Evolutionary conservation across 2,888 invertebrate genomes (phyloP), one percentile per base, ranked within the genome.

Genomic region (Alitta virens): DNA sequence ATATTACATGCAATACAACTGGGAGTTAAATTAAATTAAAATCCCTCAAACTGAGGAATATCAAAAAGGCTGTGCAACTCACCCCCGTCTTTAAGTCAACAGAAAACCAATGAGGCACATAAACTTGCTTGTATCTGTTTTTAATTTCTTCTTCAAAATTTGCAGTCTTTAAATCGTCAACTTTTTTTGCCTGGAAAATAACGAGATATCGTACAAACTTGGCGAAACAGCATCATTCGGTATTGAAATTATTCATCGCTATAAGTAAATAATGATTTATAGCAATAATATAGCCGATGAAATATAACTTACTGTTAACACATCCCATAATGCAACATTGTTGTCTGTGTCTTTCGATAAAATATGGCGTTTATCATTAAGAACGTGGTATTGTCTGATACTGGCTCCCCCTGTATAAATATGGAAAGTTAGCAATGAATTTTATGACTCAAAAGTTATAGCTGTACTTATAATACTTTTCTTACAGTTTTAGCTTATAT

Each of bases 51-150:
- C n/a, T n/a, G n/a, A n/a, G n/a, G n/a, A n/a, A n/a, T n/a, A n/a
- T n/a, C n/a, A n/a, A n/a, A n/a, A n/a, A n/a, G n/a, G n/a, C n/a
- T n/a, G n/a, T n/a, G n/a, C n/a, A 64, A 83, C 87, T 82, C 84
- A 93, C 92, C 67, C 99, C 99, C 63, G 96, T 98, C 85, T 99
- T 99, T 53, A 99, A 87, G 84, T 99, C 99, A 51, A 98, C 95
- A 70, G 92, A 92, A 82, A 99, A 99, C 99, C 99, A 99, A 84
- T 93, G 96, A 27, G 99, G 98, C 74, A 99, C 95, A 81, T 91
- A 95, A 56, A 99, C 90, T 87, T 91, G 90, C 84, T 94, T 92
- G 75, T 91, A 92, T 66, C 92, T 85, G 76, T 91, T 91, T 79
- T 96, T 94, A 1, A 93, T 87, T 84, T 93, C 91, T 76, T 92